These are phyloP conservation scores for Drosophila funebris DNA, from an alignment of 1,140 invertebrate genomes.

Conservation along the genomic window DNA sequence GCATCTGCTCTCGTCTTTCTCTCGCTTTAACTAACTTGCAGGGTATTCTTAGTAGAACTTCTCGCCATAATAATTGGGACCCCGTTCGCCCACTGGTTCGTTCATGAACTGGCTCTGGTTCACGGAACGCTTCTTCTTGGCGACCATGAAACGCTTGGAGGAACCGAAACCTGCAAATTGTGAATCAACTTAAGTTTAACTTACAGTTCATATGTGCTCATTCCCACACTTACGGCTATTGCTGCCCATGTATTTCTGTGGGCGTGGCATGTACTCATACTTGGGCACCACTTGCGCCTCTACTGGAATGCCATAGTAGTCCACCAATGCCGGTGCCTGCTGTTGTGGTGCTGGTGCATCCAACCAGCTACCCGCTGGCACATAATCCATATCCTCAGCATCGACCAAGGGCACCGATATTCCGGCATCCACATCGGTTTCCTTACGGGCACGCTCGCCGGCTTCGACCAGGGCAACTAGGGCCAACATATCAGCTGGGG, in stretches of 20 bases:
- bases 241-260: conserved; percentile 64
- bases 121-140: conserved; percentile 81
- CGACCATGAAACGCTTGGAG: conserved; percentile 77
- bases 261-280: conserved; percentile 71
- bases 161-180: conserved; percentile 58
- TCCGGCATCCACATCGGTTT: conserved; percentile 63
- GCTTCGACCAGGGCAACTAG: conserved; percentile 80
- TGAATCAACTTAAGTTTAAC: not conserved
- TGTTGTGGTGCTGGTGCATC: conserved; percentile 58
- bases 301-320: conserved; percentile 76
- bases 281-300: conserved; percentile 73
- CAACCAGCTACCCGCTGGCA: conserved; percentile 60
- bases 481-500: conserved; percentile 80
- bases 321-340: conserved; percentile 51
- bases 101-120: conserved; percentile 65
- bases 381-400: conserved; percentile 65
- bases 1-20: conserved; percentile 16
- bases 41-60: conserved; percentile 66
- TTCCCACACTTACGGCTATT: conserved; percentile 52
- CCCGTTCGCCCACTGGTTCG: conserved; percentile 62
- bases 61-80: conserved; percentile 68
- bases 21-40: conserved; percentile 8
- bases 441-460: conserved; percentile 77
- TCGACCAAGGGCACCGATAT: conserved; percentile 49
- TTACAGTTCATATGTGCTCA: not conserved